Conservation (phyloP, 2,113 vertebrate genomes). For the Ammodytes marinus region DNA sequence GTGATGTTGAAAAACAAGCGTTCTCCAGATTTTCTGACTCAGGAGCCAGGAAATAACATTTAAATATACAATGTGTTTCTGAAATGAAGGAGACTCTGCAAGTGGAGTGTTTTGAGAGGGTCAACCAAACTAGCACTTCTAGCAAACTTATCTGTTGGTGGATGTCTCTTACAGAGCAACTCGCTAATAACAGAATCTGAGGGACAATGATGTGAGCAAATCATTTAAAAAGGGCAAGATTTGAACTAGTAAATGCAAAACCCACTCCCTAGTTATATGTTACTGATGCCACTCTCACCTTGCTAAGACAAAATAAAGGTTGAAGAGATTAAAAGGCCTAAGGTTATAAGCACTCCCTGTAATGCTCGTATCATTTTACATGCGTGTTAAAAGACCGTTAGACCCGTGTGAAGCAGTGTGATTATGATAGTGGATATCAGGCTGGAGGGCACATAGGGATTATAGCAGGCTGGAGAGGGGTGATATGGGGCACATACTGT, state of each 20-base stretch:
- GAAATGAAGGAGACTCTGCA: too few species aligned
- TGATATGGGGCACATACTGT: constrained; percentile 55
- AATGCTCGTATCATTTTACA: constrained; percentile 62
- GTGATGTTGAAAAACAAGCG: too few species aligned
- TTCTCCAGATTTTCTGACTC: too few species aligned
- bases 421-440: constrained; percentile 50
- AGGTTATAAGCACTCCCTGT: constrained; percentile 34
- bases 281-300: constrained; percentile 1
- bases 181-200: not conserved
- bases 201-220: not conserved
- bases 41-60: too few species aligned
- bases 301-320: constrained; percentile 11
- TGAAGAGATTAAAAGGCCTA: constrained; percentile 20
- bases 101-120: too few species aligned
- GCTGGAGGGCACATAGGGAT: constrained; percentile 71
- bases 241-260: too few species aligned
- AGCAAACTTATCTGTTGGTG: not conserved
- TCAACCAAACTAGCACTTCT: too few species aligned
- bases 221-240: too few species aligned
- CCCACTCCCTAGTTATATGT: too few species aligned
- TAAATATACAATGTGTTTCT: too few species aligned
- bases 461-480: constrained; percentile 69
- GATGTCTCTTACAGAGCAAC: not conserved
- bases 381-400: constrained; percentile 48
- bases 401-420: constrained; percentile 60